Percentiles rank a stretch among this genome's conserved stretches.
Evolutionary conservation across 2,113 vertebrate species (phyloP).

Genomic region (Malurus alboscapulatus): DNA sequence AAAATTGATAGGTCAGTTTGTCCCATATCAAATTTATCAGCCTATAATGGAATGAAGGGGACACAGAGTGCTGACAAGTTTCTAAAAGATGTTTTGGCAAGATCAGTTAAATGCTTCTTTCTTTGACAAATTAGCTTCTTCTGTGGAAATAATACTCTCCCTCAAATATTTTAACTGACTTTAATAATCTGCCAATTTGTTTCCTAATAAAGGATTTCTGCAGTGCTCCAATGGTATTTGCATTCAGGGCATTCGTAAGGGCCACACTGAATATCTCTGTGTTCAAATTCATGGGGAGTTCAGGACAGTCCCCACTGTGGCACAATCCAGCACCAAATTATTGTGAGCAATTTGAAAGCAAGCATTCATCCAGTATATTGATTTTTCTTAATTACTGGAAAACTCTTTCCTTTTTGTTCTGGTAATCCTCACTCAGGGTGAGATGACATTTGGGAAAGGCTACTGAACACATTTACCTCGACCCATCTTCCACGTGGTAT

Average conservation of each 20-base stretch:
- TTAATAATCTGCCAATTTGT: background rate
- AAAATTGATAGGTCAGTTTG: background rate
- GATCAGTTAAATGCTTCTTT: background rate
- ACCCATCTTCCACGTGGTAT: background rate
- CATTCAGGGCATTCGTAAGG: background rate
- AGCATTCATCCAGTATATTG: background rate
- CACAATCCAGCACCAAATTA: background rate
- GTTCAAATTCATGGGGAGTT: background rate
- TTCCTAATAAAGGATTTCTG: background rate
- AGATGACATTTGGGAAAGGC: background rate
- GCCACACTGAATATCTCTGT: background rate
- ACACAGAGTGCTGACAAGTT: background rate
- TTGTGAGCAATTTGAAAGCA: background rate
- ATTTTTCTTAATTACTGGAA: conserved; percentile 11
- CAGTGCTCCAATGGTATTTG: background rate
- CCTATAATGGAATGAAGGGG: background rate
- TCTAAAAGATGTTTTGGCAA: background rate
- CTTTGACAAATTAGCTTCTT: background rate
- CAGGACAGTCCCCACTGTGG: background rate
- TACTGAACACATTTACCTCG: background rate
- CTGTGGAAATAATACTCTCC: background rate
- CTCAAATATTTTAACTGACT: background rate
- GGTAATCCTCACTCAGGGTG: background rate
- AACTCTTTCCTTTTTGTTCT: background rate
- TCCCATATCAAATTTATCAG: background rate